These are phyloP conservation scores for Parotocinclus haroldoi DNA, from an alignment of 2,797 vertebrate genomes.

Conservation along the genomic window DNA sequence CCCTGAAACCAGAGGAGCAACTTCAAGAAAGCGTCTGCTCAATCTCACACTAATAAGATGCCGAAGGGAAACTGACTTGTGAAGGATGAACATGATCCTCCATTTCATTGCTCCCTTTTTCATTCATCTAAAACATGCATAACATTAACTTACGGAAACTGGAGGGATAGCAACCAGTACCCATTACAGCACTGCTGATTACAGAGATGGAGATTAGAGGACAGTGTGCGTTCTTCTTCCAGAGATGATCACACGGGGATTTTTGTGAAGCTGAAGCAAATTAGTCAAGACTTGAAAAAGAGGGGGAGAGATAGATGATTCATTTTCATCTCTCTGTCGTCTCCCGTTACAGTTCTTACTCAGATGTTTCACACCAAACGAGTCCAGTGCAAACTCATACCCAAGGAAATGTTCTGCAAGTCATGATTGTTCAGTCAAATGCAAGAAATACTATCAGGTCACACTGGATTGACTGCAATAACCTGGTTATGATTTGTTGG, in stretches of 20 bases:
- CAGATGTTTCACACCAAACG: no score
- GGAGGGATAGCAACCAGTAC: slow-evolving; percentile 6
- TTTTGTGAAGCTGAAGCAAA: no score
- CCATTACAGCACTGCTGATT: slow-evolving; percentile 40
- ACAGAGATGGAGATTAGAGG: slow-evolving; percentile 47
- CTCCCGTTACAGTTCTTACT: no score
- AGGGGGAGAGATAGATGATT: no score
- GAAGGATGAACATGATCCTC: not conserved
- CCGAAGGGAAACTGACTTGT: not conserved
- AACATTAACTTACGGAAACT: slow-evolving; percentile 21
- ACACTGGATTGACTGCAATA: no score
- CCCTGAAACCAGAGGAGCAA: not conserved
- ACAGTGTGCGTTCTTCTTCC: slow-evolving; percentile 15
- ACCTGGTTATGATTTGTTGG: no score
- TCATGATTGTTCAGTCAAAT: no score
- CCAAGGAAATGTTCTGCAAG: no score
- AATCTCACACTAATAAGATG: not conserved
- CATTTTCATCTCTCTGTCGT: no score
- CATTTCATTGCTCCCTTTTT: not conserved
- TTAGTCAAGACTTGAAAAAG: no score
- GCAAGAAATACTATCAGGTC: no score
- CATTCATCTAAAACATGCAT: slow-evolving; percentile 1
- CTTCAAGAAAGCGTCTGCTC: not conserved
- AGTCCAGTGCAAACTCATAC: no score
- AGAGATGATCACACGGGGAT: slow-evolving; percentile 23